Evolutionary conservation across 1,140 invertebrate genomes (phyloP).

Genomic region (Eurosta solidaginis): DNA sequence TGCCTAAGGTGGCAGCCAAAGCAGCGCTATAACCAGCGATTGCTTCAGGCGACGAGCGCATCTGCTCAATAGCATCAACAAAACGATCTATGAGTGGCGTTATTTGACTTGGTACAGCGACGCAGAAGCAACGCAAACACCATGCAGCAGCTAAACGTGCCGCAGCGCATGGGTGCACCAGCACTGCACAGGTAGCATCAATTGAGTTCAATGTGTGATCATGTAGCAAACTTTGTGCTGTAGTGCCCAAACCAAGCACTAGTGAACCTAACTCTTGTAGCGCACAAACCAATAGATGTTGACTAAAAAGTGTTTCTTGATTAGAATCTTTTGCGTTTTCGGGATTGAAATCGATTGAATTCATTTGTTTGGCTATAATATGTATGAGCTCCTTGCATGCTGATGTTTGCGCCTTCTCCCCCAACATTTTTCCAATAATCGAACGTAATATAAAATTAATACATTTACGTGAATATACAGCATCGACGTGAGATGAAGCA

Average conservation of each 20-base stretch:
- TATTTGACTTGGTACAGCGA: conserved; percentile 91
- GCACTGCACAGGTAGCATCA: conserved; percentile 65
- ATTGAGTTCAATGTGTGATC: conserved; percentile 81
- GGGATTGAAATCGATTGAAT: conserved; percentile 87
- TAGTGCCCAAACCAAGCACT: conserved; percentile 87
- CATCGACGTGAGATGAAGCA: conserved; percentile 93
- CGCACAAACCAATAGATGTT: conserved; percentile 92
- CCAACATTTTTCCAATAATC: conserved; percentile 89
- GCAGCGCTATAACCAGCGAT: conserved; percentile 94
- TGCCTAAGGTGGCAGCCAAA: conserved; percentile 89
- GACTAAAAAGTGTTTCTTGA: conserved; percentile 87
- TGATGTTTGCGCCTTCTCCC: conserved; percentile 94
- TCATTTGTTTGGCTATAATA: conserved; percentile 93
- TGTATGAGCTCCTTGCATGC: conserved; percentile 94
- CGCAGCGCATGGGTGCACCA: conserved; percentile 91
- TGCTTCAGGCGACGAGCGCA: conserved; percentile 90
- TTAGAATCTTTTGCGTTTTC: conserved; percentile 89
- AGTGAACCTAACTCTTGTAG: conserved; percentile 89
- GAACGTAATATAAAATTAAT: conserved; percentile 93
- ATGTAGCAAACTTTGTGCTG: conserved; percentile 83
- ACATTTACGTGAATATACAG: conserved; percentile 96
- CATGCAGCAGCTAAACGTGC: conserved; percentile 91
- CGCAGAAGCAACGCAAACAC: conserved; percentile 89
- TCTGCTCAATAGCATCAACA: conserved; percentile 82
- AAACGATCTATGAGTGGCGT: conserved; percentile 91